These are phyloP conservation scores for Propithecus perrieri DNA, from an alignment of 2,797 vertebrate species.

Conservation along the genomic window DNA sequence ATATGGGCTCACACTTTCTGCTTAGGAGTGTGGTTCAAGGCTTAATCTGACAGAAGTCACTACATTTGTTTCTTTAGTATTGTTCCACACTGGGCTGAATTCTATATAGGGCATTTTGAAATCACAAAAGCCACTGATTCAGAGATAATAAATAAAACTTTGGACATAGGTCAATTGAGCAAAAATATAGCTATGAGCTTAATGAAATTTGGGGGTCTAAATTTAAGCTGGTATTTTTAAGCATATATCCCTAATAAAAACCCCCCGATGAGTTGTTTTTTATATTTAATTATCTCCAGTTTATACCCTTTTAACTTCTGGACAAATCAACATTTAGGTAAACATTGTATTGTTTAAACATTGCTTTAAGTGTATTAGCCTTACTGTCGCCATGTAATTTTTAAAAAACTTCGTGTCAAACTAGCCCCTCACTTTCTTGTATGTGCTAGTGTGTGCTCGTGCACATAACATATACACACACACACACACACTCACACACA, in stretches of 20 bases:
- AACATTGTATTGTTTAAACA: neutral
- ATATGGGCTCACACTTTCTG: neutral
- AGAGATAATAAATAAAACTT: constrained; percentile 41
- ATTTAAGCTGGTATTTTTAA: neutral
- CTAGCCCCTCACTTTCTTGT: neutral
- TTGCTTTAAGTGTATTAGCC: neutral
- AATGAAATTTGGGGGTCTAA: neutral
- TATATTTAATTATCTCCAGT: neutral
- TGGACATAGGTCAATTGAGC: neutral
- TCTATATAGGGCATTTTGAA: constrained; percentile 14
- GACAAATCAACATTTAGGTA: constrained; percentile 19
- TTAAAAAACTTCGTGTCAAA: neutral
- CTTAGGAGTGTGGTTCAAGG: neutral
- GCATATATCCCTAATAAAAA: neutral
- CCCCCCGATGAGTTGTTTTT: neutral
- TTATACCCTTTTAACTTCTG: neutral
- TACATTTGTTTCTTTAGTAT: neutral
- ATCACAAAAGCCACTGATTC: neutral
- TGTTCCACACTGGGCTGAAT: neutral
- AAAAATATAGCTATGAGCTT: neutral
- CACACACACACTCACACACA: neutral
- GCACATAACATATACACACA: no score
- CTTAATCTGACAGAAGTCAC: constrained; percentile 39
- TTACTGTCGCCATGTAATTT: neutral
- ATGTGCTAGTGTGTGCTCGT: no score